These are phyloP conservation scores for Sminthurides bifidus DNA, from an alignment of 1,140 invertebrate genomes.

Conservation along the genomic window DNA sequence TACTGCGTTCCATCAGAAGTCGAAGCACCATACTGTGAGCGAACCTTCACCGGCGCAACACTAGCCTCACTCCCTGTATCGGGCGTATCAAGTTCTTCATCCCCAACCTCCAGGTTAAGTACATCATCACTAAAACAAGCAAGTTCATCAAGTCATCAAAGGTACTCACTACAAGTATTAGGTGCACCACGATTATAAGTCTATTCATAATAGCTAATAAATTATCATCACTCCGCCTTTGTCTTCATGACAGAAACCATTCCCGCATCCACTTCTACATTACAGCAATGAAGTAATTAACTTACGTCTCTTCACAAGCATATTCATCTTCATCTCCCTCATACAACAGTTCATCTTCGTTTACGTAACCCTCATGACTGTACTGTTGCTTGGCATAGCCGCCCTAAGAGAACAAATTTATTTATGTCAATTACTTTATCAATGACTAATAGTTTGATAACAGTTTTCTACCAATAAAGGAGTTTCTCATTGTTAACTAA, in stretches of 20 bases:
- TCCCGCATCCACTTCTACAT: too few species aligned
- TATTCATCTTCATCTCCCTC: conserved; percentile 3
- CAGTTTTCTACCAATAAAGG: too few species aligned
- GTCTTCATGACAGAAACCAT: too few species aligned
- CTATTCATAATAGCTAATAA: background rate
- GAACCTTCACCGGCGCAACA: conserved; percentile 4
- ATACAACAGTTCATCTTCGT: conserved; percentile 2
- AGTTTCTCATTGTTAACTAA: too few species aligned
- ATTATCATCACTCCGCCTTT: too few species aligned
- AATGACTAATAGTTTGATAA: too few species aligned
- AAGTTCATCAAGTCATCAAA: background rate
- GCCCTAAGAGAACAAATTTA: too few species aligned
- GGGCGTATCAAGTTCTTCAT: conserved; percentile 13
- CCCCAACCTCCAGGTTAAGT: conserved; percentile 9
- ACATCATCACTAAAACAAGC: conserved; percentile 11
- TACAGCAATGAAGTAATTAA: background rate
- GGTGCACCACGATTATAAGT: background rate
- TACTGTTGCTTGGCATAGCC: background rate
- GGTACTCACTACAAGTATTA: background rate
- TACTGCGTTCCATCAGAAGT: background rate
- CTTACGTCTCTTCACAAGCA: background rate
- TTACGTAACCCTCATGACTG: background rate
- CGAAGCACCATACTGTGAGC: conserved; percentile 5
- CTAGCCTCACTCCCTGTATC: background rate
- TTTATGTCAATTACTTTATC: too few species aligned